Base-by-base conservation (phyloP, 2,113 vertebrate genomes). In the Erinaceus europaeus region DNA sequence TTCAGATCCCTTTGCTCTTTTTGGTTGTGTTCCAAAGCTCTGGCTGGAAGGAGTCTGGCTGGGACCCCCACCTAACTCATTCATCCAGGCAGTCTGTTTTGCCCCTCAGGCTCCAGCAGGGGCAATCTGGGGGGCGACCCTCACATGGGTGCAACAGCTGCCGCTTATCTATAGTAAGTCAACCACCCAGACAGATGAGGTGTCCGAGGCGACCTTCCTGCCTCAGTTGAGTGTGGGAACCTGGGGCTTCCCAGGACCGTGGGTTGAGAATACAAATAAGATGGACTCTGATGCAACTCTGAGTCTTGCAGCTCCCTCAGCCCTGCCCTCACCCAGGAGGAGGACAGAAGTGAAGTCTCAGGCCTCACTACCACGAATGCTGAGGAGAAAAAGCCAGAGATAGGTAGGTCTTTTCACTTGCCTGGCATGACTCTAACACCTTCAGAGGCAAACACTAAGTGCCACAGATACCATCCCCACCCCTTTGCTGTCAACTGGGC, bases 141-240 rank as follows among this genome's bases (percentile, higher is more conserved):
- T 74, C 25, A n/a, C 40, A 36, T 12, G 48, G 34, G 59, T 5
- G 52, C 65, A 5, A 91, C 94, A 89, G 94, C 94, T 96, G 94
- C 89, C 64, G 87, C 89, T 87, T 90, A 90, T 96, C 94, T 90
- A 77, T 36, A 79, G 90, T 87, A 44, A 90, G 92, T 90, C 93
- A 90, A 67, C 38, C 29, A 76, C 71, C 73, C 74, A 86, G 92
- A 94, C 92, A 80, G 93, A 95, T 90, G 95, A 96, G 94, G 92
- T 95, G 95, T 95, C 93, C 81, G 27, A 87, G 89, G 94, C 65
- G 95, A 94, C 93, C 94, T 96, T 94, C 94, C 93, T 94, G 95
- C 95, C 94, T 96, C 95, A 79, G 84, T 90, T n/a, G 93, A 94
- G 93, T 96, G 95, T 95, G 94, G 95, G 95, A 96, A 96, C 94